A percentile compares a stretch with the other conserved stretches of the same genome.
phyloP scores from a whole-genome alignment of 2,888 invertebrate species.

The Meganola albula region DNA sequence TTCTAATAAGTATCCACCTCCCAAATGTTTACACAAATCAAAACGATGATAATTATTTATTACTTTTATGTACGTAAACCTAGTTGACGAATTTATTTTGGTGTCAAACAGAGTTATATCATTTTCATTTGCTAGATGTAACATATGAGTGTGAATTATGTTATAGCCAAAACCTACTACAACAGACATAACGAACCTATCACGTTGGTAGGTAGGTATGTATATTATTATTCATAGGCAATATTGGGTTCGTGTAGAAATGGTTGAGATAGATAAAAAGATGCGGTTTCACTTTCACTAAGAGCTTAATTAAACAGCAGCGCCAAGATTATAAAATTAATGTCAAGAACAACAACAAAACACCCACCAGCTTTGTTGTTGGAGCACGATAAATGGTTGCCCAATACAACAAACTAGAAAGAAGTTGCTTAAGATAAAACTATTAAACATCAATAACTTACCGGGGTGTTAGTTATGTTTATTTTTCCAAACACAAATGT shows the following conservation, averaged over 20 bases:
- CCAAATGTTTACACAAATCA: no score
- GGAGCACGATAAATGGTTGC: constrained; percentile 5
- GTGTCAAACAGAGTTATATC: no score
- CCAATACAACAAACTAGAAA: constrained; percentile 27
- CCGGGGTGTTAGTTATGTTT: constrained; percentile 68
- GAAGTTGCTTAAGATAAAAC: constrained; percentile 23
- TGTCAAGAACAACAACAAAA: constrained; percentile 24
- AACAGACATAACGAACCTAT: no score
- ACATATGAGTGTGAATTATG: constrained; percentile 15
- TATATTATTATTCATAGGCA: no score
- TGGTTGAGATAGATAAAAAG: constrained; percentile 12
- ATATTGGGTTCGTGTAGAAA: constrained; percentile 8
- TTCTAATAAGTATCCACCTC: no score
- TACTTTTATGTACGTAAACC: no score
- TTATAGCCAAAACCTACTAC: constrained; percentile 18
- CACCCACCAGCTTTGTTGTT: constrained; percentile 6
- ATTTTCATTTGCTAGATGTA: no score
- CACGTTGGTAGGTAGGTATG: no score
- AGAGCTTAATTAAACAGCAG: constrained; percentile 28
- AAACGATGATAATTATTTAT: no score
- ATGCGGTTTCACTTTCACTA: constrained; percentile 48
- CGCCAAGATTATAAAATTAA: constrained; percentile 20
- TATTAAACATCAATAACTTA: constrained; percentile 53
- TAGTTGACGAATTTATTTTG: no score
- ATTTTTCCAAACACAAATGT: constrained; percentile 57